Percentiles rank a stretch among this genome's conserved stretches.
Evolutionary conservation across 2,888 invertebrate genomes (phyloP).

Genomic region (Crematogaster levior): DNA sequence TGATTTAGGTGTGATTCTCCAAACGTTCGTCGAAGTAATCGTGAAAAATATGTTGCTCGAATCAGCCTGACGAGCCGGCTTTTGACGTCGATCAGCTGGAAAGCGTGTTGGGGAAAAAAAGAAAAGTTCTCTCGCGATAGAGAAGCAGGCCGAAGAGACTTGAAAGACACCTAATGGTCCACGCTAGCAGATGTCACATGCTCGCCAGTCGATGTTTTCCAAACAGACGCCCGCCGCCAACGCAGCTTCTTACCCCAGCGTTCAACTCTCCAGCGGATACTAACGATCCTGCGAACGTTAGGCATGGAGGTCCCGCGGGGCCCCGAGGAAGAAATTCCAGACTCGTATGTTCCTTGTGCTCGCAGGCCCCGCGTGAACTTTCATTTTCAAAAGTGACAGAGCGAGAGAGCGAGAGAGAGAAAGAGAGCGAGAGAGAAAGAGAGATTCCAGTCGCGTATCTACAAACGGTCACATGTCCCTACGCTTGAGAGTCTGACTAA

Average conservation of each 20-base stretch:
- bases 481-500: neutral
- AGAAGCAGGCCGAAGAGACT: slow-evolving; percentile 48
- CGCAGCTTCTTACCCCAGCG: slow-evolving; percentile 84
- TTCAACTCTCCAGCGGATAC: slow-evolving; percentile 83
- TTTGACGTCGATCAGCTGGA: slow-evolving; percentile 58
- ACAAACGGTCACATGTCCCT: neutral
- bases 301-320: slow-evolving; percentile 67
- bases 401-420: slow-evolving; percentile 20
- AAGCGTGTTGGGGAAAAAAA: slow-evolving; percentile 31
- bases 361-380: slow-evolving; percentile 61
- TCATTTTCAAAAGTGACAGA: slow-evolving; percentile 58
- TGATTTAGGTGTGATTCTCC: neutral
- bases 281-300: slow-evolving; percentile 81
- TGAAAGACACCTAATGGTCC: slow-evolving; percentile 72
- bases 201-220: slow-evolving; percentile 80
- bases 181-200: slow-evolving; percentile 79
- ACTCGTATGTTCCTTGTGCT: slow-evolving; percentile 73
- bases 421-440: slow-evolving; percentile 30
- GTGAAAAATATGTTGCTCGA: slow-evolving; percentile 22
- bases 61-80: slow-evolving; percentile 2
- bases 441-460: slow-evolving; percentile 22
- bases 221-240: slow-evolving; percentile 81
- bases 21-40: neutral
- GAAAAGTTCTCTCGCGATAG: slow-evolving; percentile 46
- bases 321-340: slow-evolving; percentile 72